phyloP scores from a whole-genome alignment of 2,888 invertebrate genomes.

The Ennomos fuscantarius region DNA sequence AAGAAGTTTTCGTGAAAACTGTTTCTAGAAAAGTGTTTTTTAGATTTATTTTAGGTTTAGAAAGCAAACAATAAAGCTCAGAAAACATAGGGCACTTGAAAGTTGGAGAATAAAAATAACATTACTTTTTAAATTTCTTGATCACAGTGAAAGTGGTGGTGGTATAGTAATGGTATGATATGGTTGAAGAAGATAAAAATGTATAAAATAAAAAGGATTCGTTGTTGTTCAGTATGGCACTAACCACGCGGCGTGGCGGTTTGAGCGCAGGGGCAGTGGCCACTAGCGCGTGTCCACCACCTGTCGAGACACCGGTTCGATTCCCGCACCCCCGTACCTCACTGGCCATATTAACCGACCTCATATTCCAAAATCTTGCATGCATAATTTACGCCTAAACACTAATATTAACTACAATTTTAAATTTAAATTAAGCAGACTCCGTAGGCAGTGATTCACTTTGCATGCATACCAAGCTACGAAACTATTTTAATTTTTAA shows the following conservation, averaged over 20 bases:
- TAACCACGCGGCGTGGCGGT: constrained; percentile 38
- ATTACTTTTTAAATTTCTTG: no score
- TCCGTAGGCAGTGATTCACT: constrained; percentile 29
- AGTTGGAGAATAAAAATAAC: no score
- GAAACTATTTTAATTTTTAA: constrained; percentile 27
- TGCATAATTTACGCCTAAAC: constrained; percentile 57
- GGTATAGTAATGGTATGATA: no score
- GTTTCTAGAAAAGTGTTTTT: no score
- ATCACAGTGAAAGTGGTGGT: no score
- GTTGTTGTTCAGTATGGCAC: constrained; percentile 50
- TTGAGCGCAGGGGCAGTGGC: constrained; percentile 39
- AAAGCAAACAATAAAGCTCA: no score
- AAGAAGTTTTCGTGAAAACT: no score
- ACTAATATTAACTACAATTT: constrained; percentile 41
- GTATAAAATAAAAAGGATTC: neutral
- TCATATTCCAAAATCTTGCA: constrained; percentile 75
- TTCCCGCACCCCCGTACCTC: constrained; percentile 53
- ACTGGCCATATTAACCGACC: constrained; percentile 67
- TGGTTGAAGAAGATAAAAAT: no score
- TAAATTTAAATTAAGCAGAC: constrained; percentile 36
- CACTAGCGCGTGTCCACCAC: constrained; percentile 77
- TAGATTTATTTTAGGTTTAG: no score
- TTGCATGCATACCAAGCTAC: constrained; percentile 30
- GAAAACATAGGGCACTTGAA: no score
- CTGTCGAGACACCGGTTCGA: constrained; percentile 66